phyloP scores from a whole-genome alignment of 2,888 invertebrate genomes.

The Drosophila nr. medialis region DNA sequence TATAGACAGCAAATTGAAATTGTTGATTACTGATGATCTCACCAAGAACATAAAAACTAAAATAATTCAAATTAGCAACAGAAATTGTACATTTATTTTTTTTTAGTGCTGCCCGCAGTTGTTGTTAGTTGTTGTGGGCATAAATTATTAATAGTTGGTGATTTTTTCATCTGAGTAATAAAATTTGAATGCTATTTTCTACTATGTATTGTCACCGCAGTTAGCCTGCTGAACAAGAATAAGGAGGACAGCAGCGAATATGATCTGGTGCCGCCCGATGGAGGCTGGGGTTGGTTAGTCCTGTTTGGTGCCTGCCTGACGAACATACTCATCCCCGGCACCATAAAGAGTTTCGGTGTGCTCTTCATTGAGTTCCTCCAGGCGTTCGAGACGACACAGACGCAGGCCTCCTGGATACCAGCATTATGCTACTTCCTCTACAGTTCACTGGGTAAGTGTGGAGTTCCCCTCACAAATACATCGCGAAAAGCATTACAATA shows the following conservation, averaged over 20 bases:
- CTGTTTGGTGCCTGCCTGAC: slow-evolving; percentile 91
- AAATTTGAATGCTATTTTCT: not conserved
- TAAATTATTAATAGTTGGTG: not conserved
- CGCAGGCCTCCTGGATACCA: slow-evolving; percentile 93
- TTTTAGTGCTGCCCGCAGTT: not conserved
- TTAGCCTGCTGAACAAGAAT: slow-evolving; percentile 73
- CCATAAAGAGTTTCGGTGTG: slow-evolving; percentile 95
- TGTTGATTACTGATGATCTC: not conserved
- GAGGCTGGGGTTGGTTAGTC: slow-evolving; percentile 94
- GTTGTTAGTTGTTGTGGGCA: not conserved
- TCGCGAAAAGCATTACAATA: not conserved
- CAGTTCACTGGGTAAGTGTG: slow-evolving; percentile 91
- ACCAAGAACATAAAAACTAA: not conserved
- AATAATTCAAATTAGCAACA: not conserved
- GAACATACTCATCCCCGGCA: slow-evolving; percentile 93
- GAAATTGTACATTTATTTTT: not conserved
- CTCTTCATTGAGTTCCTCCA: slow-evolving; percentile 92
- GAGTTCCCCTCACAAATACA: not conserved
- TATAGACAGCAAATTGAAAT: not conserved
- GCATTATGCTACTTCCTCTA: slow-evolving; percentile 94
- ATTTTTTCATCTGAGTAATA: not conserved
- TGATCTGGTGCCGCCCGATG: slow-evolving; percentile 92
- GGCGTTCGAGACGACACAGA: slow-evolving; percentile 90
- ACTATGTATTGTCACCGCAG: slow-evolving; percentile 38
- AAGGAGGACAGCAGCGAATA: slow-evolving; percentile 86